These are phyloP conservation scores for Tringa solitaria DNA, from an alignment of 2,113 vertebrate species.

Conservation along the genomic window DNA sequence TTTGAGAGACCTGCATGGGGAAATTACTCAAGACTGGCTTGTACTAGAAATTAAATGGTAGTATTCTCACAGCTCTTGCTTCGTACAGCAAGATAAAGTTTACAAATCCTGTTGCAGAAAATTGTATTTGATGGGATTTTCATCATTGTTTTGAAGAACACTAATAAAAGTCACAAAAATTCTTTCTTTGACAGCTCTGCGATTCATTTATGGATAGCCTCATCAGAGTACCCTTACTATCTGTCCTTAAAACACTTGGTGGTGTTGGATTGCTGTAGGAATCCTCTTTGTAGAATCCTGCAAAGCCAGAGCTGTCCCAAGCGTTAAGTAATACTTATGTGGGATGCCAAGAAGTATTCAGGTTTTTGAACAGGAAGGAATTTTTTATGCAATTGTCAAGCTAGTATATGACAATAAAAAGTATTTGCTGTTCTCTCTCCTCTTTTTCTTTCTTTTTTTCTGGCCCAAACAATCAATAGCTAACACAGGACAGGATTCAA, in stretches of 20 bases:
- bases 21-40: not conserved
- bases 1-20: not conserved
- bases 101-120: not conserved
- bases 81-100: not conserved
- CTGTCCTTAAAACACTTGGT: not conserved
- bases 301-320: not conserved
- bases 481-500: not conserved
- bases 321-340: not conserved
- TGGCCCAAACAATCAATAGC: not conserved
- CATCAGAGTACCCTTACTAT: not conserved
- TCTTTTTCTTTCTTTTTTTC: not conserved
- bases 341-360: not conserved
- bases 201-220: not conserved
- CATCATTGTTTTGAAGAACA: not conserved
- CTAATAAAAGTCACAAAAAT: not conserved
- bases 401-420: not conserved
- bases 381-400: not conserved
- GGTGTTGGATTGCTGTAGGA: not conserved
- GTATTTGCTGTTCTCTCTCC: not conserved
- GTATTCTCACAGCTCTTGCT: not conserved
- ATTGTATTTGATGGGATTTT: not conserved
- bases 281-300: not conserved
- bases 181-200: not conserved
- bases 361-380: not conserved
- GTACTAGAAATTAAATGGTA: not conserved